These are phyloP conservation scores for Drosophila insularis DNA, from an alignment of 1,140 invertebrate species.

Conservation along the genomic window DNA sequence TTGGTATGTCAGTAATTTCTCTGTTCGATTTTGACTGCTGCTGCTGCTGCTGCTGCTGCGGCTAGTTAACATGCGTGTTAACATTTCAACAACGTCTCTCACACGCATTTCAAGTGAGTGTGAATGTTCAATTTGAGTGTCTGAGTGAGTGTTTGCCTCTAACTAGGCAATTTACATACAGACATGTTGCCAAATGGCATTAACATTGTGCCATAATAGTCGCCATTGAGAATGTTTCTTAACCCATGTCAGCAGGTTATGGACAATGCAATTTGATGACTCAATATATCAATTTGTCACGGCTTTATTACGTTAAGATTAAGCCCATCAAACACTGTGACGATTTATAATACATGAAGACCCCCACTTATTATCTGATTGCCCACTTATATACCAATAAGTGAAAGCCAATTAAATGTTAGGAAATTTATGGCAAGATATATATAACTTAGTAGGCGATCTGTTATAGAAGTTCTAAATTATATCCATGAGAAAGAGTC, in stretches of 20 bases:
- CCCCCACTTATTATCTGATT: neutral
- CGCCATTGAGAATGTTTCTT: slow-evolving; percentile 55
- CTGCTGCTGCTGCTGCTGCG: slow-evolving; percentile 23
- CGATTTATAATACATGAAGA: neutral
- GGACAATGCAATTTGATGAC: slow-evolving; percentile 9
- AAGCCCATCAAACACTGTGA: slow-evolving; percentile 31
- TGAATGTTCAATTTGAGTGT: slow-evolving; percentile 37
- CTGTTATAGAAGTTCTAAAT: too few species aligned
- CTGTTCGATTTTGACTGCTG: slow-evolving; percentile 44
- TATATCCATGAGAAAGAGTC: too few species aligned
- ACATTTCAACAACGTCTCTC: slow-evolving; percentile 37
- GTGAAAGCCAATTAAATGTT: neutral
- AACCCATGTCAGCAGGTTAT: neutral
- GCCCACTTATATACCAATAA: neutral
- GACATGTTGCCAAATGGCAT: slow-evolving; percentile 32
- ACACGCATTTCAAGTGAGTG: slow-evolving; percentile 40
- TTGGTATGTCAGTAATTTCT: slow-evolving; percentile 37
- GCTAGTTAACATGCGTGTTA: slow-evolving; percentile 70
- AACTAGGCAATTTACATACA: slow-evolving; percentile 44
- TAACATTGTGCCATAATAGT: neutral
- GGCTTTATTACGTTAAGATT: slow-evolving; percentile 55
- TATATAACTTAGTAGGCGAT: too few species aligned
- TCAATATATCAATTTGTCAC: slow-evolving; percentile 40
- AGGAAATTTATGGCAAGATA: neutral
- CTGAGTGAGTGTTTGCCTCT: slow-evolving; percentile 22